Evolutionary conservation across 35 echinoderm and acorn worm genomes (phyloP).

Genomic region (Patiria miniata): DNA sequence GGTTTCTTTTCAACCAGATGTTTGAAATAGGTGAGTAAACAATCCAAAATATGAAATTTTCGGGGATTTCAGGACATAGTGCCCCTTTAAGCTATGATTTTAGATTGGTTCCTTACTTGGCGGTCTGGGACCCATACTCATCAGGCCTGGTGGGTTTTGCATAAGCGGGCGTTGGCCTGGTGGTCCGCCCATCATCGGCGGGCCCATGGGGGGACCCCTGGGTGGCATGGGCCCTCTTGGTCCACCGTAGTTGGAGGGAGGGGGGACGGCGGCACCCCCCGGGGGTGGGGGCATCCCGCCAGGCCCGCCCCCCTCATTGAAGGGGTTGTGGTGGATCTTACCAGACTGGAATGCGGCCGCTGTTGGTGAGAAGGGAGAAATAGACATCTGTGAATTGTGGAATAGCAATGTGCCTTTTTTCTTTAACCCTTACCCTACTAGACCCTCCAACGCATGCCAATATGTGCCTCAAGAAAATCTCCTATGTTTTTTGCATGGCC

Average conservation of each 20-base stretch:
- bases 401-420: neutral
- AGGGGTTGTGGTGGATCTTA: conserved; percentile 92
- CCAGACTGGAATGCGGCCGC: conserved; percentile 96
- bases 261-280: conserved; percentile 62
- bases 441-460: too few species aligned
- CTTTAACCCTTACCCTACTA: too few species aligned
- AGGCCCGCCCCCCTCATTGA: conserved; percentile 61
- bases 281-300: conserved; percentile 34
- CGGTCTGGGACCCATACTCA: neutral
- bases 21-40: too few species aligned
- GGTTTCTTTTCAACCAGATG: too few species aligned
- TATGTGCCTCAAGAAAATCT: too few species aligned
- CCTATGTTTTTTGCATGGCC: too few species aligned
- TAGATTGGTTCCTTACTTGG: neutral
- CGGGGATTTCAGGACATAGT: too few species aligned
- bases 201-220: conserved; percentile 42
- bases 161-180: conserved; percentile 40
- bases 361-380: conserved; percentile 33
- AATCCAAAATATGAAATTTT: too few species aligned
- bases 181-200: conserved; percentile 73
- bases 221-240: conserved; percentile 62
- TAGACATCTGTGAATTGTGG: neutral
- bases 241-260: conserved; percentile 70
- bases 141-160: conserved; percentile 18
- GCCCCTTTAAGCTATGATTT: too few species aligned